Evolutionary conservation across 2,113 vertebrate genomes (phyloP).

Genomic region (Eulemur rufifrons): DNA sequence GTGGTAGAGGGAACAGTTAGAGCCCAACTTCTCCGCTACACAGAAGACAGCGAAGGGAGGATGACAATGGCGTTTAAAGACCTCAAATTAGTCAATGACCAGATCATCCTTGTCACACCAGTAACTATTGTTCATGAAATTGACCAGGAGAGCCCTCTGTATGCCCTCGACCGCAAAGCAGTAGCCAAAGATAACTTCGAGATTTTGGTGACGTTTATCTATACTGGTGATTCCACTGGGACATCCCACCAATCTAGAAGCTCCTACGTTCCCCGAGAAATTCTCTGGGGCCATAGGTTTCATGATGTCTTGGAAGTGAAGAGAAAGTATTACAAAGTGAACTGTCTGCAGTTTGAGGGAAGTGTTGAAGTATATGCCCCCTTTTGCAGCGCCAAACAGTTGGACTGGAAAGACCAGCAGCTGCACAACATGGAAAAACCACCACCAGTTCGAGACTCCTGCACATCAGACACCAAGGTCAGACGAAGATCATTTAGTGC

Average conservation of each 20-base stretch:
- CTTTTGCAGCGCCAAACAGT: constrained; percentile 90
- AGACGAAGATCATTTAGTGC: constrained; percentile 79
- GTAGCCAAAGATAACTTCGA: constrained; percentile 93
- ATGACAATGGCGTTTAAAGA: constrained; percentile 89
- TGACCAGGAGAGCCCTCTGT: constrained; percentile 90
- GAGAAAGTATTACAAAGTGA: constrained; percentile 91
- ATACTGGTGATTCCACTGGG: constrained; percentile 94
- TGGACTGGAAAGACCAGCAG: constrained; percentile 87
- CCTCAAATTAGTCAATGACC: constrained; percentile 88
- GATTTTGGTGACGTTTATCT: constrained; percentile 95
- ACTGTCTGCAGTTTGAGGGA: constrained; percentile 94
- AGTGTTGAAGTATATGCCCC: constrained; percentile 91
- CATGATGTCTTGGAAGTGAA: constrained; percentile 91
- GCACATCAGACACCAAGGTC: not conserved
- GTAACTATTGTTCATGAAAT: constrained; percentile 92
- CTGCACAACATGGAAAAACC: constrained; percentile 54
- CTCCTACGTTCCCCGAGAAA: constrained; percentile 92
- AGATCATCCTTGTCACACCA: constrained; percentile 91
- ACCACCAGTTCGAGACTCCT: not conserved
- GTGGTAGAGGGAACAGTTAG: constrained; percentile 93
- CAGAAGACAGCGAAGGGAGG: constrained; percentile 86
- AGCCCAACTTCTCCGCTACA: constrained; percentile 91
- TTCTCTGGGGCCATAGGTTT: constrained; percentile 96
- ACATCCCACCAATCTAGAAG: constrained; percentile 96
- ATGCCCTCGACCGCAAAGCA: constrained; percentile 87